These are phyloP conservation scores for Conchocele bisecta DNA, from an alignment of 2,888 invertebrate species.

Conservation along the genomic window DNA sequence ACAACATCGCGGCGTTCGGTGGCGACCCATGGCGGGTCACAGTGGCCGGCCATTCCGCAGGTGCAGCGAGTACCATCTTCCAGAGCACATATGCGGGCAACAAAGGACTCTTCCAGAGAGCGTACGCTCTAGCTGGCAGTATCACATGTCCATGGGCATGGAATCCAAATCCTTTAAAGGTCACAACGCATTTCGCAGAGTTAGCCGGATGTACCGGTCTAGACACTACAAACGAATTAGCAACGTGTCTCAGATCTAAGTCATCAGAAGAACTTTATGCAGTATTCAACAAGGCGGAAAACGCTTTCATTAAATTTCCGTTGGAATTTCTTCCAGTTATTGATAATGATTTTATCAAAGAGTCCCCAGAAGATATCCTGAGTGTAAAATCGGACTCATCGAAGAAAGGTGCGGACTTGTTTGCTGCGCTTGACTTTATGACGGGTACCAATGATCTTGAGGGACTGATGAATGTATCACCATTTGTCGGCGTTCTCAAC, in stretches of 20 bases:
- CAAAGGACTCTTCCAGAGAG: not conserved
- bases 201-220: not conserved
- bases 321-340: not conserved
- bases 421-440: not conserved
- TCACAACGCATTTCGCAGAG: not conserved
- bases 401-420: not conserved
- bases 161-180: not conserved
- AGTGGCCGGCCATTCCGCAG: not conserved
- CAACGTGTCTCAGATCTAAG: not conserved
- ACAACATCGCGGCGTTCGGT: slow-evolving; percentile 1
- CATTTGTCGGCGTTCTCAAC: not conserved
- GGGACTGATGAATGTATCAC: not conserved
- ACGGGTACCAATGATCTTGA: not conserved
- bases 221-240: not conserved
- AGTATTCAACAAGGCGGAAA: not conserved
- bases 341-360: not conserved
- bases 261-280: not conserved
- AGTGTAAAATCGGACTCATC: not conserved
- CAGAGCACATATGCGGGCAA: not conserved
- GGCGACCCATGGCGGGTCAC: not conserved
- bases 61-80: not conserved
- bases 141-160: slow-evolving; percentile 6
- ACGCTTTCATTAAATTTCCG: slow-evolving; percentile 3
- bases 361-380: not conserved
- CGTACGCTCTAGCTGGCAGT: not conserved